Conservation (phyloP, 2,888 invertebrate species). For the Pheosia tremula region DNA sequence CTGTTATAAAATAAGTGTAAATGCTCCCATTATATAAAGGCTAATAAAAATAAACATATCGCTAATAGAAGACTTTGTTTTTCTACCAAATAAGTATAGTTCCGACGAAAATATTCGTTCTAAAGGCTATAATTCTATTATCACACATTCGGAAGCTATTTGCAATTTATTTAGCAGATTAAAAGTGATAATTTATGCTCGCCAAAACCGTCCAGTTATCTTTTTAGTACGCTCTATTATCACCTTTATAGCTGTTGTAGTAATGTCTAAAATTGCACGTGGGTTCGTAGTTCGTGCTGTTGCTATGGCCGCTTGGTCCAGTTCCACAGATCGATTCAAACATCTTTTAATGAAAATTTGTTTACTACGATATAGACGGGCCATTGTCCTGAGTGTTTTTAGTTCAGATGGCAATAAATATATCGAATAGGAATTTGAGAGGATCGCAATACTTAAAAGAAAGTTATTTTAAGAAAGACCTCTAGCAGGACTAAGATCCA, state of each 20-base stretch:
- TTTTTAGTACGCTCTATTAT: conserved; percentile 9
- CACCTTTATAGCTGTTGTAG: not conserved
- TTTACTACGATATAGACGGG: conserved; percentile 39
- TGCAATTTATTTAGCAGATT: conserved; percentile 21
- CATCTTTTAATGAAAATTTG: conserved; percentile 45
- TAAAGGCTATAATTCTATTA: conserved; percentile 20
- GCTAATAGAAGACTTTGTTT: not conserved
- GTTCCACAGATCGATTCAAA: conserved; percentile 47
- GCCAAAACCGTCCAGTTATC: conserved; percentile 22
- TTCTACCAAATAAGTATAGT: not conserved
- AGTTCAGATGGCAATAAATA: not conserved
- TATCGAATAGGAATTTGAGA: not conserved
- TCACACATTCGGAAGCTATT: conserved; percentile 30
- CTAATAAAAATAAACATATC: no score
- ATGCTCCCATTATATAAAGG: no score
- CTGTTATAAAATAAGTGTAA: no score
- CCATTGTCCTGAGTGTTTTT: conserved; percentile 15
- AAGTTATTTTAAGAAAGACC: no score
- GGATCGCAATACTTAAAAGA: no score
- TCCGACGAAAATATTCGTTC: not conserved
- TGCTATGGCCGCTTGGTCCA: conserved; percentile 37
- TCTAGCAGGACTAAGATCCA: no score
- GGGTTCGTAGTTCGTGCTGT: conserved; percentile 8
- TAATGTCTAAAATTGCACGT: conserved; percentile 16
- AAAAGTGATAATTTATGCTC: conserved; percentile 26